These are phyloP conservation scores for Cydia pomonella DNA, from an alignment of 1,140 invertebrate genomes.

Conservation along the genomic window DNA sequence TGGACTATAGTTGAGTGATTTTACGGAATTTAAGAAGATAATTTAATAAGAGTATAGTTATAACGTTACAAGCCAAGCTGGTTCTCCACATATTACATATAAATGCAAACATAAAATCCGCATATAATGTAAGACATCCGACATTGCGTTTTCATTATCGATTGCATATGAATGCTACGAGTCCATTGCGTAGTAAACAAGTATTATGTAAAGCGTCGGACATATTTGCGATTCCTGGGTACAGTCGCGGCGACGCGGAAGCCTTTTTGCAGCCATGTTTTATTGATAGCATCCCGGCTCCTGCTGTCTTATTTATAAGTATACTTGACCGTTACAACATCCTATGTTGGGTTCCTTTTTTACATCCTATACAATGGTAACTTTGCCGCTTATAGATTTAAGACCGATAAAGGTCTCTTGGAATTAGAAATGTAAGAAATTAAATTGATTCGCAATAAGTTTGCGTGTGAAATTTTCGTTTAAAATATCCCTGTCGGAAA, in stretches of 20 bases:
- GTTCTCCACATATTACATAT: not conserved
- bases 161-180: not conserved
- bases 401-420: no score
- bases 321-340: not conserved
- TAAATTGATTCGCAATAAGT: no score
- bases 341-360: constrained; percentile 3
- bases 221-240: constrained; percentile 2
- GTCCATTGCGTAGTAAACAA: not conserved
- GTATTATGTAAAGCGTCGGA: constrained; percentile 3
- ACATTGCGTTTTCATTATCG: constrained; percentile 8
- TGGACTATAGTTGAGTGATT: no score
- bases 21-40: no score
- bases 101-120: not conserved
- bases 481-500: no score
- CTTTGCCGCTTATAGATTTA: no score
- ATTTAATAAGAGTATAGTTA: no score
- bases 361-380: not conserved
- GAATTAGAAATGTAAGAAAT: no score
- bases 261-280: constrained; percentile 41
- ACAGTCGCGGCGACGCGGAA: constrained; percentile 49
- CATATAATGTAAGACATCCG: not conserved
- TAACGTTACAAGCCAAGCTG: no score
- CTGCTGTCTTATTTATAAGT: constrained; percentile 7
- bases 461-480: no score
- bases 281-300: constrained; percentile 15